These are phyloP conservation scores for Polyommatus icarus DNA, from an alignment of 2,888 invertebrate species.

Conservation along the genomic window DNA sequence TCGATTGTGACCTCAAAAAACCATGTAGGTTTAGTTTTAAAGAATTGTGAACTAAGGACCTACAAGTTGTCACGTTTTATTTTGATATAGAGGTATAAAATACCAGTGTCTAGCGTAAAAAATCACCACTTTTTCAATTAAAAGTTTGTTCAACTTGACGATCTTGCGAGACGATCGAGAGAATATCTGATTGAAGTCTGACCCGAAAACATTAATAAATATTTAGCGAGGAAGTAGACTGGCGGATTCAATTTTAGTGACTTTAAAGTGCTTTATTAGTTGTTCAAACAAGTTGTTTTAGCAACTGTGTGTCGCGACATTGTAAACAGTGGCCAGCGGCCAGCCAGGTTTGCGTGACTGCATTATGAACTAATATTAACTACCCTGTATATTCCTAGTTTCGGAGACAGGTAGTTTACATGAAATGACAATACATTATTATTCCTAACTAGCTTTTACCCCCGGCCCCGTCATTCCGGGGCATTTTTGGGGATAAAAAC, in stretches of 20 bases:
- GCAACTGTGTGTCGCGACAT: neutral
- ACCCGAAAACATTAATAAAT: conserved; percentile 33
- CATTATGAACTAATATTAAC: conserved; percentile 12
- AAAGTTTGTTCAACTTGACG: conserved; percentile 7
- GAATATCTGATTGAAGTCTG: conserved; percentile 23
- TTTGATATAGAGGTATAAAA: too few species aligned
- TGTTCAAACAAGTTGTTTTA: conserved; percentile 30
- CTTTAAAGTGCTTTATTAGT: conserved; percentile 33
- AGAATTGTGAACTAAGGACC: too few species aligned
- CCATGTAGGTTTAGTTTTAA: too few species aligned
- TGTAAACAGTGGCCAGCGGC: conserved; percentile 21
- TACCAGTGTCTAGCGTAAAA: neutral
- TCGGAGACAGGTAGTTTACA: neutral
- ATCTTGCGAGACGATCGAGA: neutral
- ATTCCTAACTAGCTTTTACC: too few species aligned
- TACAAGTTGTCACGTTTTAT: too few species aligned
- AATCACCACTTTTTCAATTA: conserved; percentile 21
- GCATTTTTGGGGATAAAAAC: too few species aligned
- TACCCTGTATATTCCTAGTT: neutral
- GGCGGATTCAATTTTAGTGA: conserved; percentile 29
- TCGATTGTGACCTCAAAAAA: too few species aligned
- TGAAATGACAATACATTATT: neutral
- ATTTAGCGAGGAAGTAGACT: conserved; percentile 29
- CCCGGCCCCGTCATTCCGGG: too few species aligned
- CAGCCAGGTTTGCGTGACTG: neutral